Conservation (phyloP, 1,140 invertebrate species). For the Ceratosolen fusciceps region DNA sequence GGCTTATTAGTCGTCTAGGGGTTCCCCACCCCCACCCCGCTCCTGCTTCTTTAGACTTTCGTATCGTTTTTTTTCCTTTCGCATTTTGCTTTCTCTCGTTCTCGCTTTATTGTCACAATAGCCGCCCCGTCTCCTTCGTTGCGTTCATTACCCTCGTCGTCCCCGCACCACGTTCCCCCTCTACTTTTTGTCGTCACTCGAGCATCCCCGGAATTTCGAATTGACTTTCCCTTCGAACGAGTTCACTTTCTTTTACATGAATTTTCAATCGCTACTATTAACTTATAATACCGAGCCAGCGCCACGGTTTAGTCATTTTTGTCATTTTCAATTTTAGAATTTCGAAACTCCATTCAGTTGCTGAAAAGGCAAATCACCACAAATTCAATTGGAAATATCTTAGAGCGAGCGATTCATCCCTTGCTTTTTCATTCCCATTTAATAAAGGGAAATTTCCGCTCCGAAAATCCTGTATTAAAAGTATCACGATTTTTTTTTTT, state of each 20-base stretch:
- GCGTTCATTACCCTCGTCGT: not conserved
- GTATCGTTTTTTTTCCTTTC: not conserved
- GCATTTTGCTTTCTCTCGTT: not conserved
- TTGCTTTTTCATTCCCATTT: not conserved
- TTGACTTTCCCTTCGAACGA: not conserved
- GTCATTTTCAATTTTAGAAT: not conserved
- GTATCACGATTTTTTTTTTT: not conserved
- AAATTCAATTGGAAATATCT: not conserved
- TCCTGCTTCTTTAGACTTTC: conserved; percentile 7
- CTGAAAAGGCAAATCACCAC: not conserved
- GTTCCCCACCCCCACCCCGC: too few species aligned
- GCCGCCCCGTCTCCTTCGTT: not conserved
- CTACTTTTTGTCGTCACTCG: not conserved
- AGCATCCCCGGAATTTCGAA: too few species aligned
- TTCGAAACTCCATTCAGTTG: not conserved
- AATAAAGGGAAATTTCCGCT: not conserved
- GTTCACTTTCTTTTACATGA: not conserved
- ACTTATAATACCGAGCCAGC: not conserved
- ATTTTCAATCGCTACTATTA: not conserved
- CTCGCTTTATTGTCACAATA: too few species aligned
- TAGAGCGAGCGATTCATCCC: not conserved
- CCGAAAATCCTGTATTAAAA: not conserved
- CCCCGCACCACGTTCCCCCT: not conserved
- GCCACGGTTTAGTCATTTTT: not conserved
- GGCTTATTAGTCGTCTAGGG: conserved; percentile 37